These are phyloP conservation scores for Lipotes vexillifer DNA, from an alignment of 2,113 vertebrate species.

Conservation along the genomic window DNA sequence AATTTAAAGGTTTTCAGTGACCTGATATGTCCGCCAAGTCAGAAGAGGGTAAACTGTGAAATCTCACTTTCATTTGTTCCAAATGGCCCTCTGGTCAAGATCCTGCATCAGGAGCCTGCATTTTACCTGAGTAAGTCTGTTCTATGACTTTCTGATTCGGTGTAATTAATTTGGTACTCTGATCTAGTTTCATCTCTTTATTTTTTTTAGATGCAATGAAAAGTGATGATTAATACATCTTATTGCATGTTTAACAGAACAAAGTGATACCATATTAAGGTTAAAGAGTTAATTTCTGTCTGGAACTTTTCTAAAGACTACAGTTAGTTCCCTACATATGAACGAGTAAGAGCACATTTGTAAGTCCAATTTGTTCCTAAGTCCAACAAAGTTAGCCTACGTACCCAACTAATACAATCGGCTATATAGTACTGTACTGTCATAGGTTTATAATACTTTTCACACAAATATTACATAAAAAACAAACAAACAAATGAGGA, in stretches of 20 bases:
- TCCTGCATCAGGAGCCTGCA: neutral
- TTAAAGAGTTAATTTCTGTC: neutral
- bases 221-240: neutral
- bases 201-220: neutral
- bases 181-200: neutral
- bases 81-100: neutral
- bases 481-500: too few species aligned
- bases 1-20: neutral
- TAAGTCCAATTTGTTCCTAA: too few species aligned
- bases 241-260: neutral
- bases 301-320: neutral
- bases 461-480: too few species aligned
- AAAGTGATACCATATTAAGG: neutral
- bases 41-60: neutral
- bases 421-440: too few species aligned
- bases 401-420: too few species aligned
- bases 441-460: too few species aligned
- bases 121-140: neutral
- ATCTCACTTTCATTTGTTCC: neutral
- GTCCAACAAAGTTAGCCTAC: too few species aligned
- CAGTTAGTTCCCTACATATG: too few species aligned
- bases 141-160: neutral
- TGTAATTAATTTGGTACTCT: neutral
- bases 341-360: too few species aligned
- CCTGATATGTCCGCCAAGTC: neutral